Evolutionary conservation across 2,113 vertebrate species (phyloP), one percentile per base, ranked within the genome.

Genomic region (Platysternon megacephalum): DNA sequence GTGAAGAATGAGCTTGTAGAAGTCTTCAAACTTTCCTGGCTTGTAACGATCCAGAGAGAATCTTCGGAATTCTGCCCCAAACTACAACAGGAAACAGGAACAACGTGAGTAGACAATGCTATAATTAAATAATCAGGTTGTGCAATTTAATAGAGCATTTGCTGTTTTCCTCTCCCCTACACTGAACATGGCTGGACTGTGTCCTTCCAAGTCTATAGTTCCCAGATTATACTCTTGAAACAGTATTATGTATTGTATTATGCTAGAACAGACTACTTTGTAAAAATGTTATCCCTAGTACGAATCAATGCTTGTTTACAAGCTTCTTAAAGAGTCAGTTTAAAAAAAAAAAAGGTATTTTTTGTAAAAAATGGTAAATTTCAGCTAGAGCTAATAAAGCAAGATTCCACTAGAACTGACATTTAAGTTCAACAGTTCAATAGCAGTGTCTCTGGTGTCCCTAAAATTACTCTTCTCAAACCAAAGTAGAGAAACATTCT

Each of bases 11-110:
- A 99, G 99, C 93, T 99, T 99, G 98, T 99, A 99, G 98, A 99
- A 99, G 92, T 99, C 99, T 94, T 99, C 99, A 79, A 99, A 99
- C 96, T 99, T 99, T 52, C 99, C 99, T 0, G 99, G 99, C 93
- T 99, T 99, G 86, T 98, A 97, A 16, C 99, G 99, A 98, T 99
- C 98, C 97, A 99, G 97, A 1, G 99, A 99, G 97, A 99, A 99
- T 91, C 99, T 99, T 87, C 99, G 99, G 97, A 99, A 99, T 97
- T 99, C 99, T 4, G 99, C 99, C 85, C 99, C 99, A 97, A 99
- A 99, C 99, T 99, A 92, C 56, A 98, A 96, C 3, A 42, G 95
- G 97, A 97, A 78, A 89, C 52, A 94, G 51, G 78, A 29, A 90
- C 28, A 46, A 11, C 0, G 1, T 89, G 52, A 52, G 93, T 56